Conservation (phyloP, 2,113 vertebrate species). For the Hoplias malabaricus region DNA sequence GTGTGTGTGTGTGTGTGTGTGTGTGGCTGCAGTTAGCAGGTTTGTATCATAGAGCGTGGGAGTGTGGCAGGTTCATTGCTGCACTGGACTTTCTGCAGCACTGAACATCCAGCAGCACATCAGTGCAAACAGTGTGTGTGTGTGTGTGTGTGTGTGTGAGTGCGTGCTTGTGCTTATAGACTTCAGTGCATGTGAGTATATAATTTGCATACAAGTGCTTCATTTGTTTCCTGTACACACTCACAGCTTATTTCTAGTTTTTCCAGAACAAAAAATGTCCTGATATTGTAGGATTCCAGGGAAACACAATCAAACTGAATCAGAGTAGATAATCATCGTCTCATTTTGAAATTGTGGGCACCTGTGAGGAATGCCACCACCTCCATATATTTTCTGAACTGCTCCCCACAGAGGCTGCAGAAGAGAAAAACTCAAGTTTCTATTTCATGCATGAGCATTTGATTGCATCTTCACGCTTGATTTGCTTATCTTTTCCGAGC, state of each 20-base stretch:
- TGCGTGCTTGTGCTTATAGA: background rate
- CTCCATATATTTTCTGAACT: too few relatives aligned
- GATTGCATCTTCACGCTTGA: too few relatives aligned
- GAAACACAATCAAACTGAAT: background rate
- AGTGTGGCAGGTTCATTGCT: slow-evolving; percentile 51
- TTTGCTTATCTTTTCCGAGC: too few relatives aligned
- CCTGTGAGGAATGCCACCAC: too few relatives aligned
- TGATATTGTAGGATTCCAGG: background rate
- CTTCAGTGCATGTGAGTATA: slow-evolving; percentile 1
- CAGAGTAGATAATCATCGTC: too few relatives aligned
- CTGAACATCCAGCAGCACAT: slow-evolving; percentile 34
- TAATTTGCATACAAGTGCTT: slow-evolving; percentile 18
- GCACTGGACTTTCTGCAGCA: slow-evolving; percentile 46
- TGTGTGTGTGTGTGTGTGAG: slow-evolving; percentile 22
- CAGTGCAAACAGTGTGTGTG: slow-evolving; percentile 27
- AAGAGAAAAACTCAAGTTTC: too few relatives aligned
- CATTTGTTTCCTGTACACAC: slow-evolving; percentile 7
- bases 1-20: background rate
- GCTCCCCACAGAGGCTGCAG: too few relatives aligned
- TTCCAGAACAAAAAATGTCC: background rate
- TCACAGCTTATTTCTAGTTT: background rate
- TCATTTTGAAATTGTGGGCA: too few relatives aligned
- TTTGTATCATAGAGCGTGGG: slow-evolving; percentile 46
- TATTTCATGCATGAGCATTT: too few relatives aligned
- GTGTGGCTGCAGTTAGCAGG: slow-evolving; percentile 1